Percentiles rank a stretch among this genome's conserved stretches.
Conservation (phyloP, 2,888 invertebrate species). For the Formica aserva region DNA sequence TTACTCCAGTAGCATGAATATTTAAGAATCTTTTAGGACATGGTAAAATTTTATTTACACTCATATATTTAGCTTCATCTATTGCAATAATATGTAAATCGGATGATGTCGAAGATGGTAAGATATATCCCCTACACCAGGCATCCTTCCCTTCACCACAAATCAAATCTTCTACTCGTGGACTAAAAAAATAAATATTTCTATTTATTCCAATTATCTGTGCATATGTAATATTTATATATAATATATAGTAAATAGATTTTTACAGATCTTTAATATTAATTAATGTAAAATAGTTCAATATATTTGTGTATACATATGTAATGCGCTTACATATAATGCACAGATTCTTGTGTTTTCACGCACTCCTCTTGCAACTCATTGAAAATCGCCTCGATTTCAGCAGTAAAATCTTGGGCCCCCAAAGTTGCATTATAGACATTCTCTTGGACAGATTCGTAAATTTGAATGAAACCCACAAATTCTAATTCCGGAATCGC, state of each 20-base stretch:
- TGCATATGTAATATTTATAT: background rate
- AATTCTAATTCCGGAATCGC: background rate
- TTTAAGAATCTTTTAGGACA: slow-evolving; percentile 67
- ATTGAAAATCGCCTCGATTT: slow-evolving; percentile 61
- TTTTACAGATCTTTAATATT: background rate
- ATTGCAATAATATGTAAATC: slow-evolving; percentile 68
- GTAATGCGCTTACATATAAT: slow-evolving; percentile 59
- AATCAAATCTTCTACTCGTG: slow-evolving; percentile 76
- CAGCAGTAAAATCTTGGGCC: background rate
- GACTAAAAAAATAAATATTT: slow-evolving; percentile 60
- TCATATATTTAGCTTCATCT: slow-evolving; percentile 76
- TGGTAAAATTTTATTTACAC: slow-evolving; percentile 66
- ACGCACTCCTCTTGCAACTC: slow-evolving; percentile 64
- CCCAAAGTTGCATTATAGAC: slow-evolving; percentile 69
- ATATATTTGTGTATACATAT: background rate
- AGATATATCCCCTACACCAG: slow-evolving; percentile 81
- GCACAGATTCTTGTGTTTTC: background rate
- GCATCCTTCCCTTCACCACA: slow-evolving; percentile 69
- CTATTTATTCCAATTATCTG: background rate
- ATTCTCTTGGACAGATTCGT: slow-evolving; percentile 46
- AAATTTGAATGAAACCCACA: background rate
- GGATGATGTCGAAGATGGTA: slow-evolving; percentile 33
- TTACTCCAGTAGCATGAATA: slow-evolving; percentile 70
- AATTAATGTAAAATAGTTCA: background rate
- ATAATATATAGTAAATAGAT: background rate